Conservation (phyloP, 2,888 invertebrate species). For the Tyria jacobaeae region DNA sequence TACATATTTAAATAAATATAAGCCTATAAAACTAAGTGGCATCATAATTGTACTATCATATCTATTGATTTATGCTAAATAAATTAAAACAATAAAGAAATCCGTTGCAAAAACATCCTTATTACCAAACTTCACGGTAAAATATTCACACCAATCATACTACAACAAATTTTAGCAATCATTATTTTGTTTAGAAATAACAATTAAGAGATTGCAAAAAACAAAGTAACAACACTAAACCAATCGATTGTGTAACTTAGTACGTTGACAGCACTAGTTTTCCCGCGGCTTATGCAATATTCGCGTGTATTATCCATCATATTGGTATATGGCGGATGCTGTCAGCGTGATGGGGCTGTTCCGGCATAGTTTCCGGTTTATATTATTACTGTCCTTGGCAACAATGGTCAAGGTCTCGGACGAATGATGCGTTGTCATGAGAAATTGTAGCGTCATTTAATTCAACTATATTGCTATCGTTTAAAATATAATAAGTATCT, state of each 20-base stretch:
- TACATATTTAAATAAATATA: neutral
- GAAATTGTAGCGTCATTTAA: conserved; percentile 43
- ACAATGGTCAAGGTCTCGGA: conserved; percentile 63
- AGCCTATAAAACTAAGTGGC: conserved; percentile 16
- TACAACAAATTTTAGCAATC: conserved; percentile 38
- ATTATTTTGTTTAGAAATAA: conserved; percentile 39
- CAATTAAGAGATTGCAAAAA: conserved; percentile 42
- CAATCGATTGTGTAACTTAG: conserved; percentile 43
- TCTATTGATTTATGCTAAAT: conserved; percentile 22
- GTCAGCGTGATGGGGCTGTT: conserved; percentile 68
- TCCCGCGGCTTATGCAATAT: conserved; percentile 53
- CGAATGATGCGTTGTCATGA: conserved; percentile 44
- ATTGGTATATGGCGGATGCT: conserved; percentile 44
- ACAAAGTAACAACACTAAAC: conserved; percentile 20
- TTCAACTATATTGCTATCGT: conserved; percentile 19
- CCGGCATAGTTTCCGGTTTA: conserved; percentile 56
- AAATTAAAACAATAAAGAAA: conserved; percentile 33
- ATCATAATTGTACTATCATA: conserved; percentile 9
- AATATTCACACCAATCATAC: conserved; percentile 42
- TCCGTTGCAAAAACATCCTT: conserved; percentile 35
- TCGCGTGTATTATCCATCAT: conserved; percentile 37
- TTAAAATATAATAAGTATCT: conserved; percentile 10
- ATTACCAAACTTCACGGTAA: conserved; percentile 44
- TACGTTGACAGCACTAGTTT: conserved; percentile 50
- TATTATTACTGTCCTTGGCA: conserved; percentile 62